Evolutionary conservation across 2,797 vertebrate species (phyloP), one percentile per base, ranked within the genome.

Genomic region (Echiichthys vipera): DNA sequence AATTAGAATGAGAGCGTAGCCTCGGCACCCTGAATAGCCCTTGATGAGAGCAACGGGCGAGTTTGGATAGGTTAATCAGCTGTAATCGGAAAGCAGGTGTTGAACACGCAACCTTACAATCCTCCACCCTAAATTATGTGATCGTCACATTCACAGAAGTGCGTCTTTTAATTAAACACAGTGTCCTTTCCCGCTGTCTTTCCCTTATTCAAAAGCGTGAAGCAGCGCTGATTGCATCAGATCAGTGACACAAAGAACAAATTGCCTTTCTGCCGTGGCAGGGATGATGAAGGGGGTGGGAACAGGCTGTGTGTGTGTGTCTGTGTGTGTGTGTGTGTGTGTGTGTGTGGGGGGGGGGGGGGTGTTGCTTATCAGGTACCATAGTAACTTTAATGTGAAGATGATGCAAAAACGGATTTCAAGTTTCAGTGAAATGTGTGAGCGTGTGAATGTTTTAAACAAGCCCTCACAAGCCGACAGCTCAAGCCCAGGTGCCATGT

Each of bases 181-280:
- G 54, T 79, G 85, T 90, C 84, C 84, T 82, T 79, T 62, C 65
- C 67, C 22, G 46, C 72, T 66, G 79, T 80, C 77, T 74, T 74
- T 75, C 74, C 84, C 77, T 88, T 69, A 73, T 85, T 84, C 79
- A 85, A 70, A 74, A 85, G 86, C 80, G 58, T 92, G 91, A 91
- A 91, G 90, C 90, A 81, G 77, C 65, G 64, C 89, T 91, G 90
- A 93, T 90, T 91, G 88, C 85, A 80, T 92, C 85, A 81, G 89
- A 91, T 93, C 92, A 83, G 27, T 87, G 81, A 88, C 87, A 91
- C 86, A 65, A 14, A 86, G 87, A 93, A 89, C 87, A 93, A 91
- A 93, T 88, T 89, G 88, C 87, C 92, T 93, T 91, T 91, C 83
- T 84, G 88, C 84, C 32, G 70, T 76, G 69, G 68, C 70, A 73